Evolutionary conservation across 2,113 vertebrate species (phyloP).

Genomic region (Pyxicephalus adspersus): DNA sequence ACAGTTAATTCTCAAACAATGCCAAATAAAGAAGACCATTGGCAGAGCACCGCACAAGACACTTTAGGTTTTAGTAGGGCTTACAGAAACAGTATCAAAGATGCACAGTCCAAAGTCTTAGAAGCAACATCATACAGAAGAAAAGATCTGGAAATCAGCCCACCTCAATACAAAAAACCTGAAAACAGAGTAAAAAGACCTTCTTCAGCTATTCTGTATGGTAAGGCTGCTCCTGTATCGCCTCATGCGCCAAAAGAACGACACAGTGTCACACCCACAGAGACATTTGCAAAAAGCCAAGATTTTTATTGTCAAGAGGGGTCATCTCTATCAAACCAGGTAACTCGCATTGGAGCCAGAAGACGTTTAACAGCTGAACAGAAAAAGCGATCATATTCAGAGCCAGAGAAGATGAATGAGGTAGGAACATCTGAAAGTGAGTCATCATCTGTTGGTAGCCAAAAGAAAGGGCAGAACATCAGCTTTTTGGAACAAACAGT

Average conservation of each 20-base stretch:
- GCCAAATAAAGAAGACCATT: constrained; percentile 67
- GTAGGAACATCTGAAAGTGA: constrained; percentile 81
- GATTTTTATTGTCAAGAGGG: constrained; percentile 52
- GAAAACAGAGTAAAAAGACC: constrained; percentile 67
- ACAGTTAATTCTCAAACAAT: constrained; percentile 43
- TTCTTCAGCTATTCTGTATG: constrained; percentile 73
- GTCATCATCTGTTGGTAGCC: constrained; percentile 58
- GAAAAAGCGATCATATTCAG: constrained; percentile 93
- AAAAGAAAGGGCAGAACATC: constrained; percentile 65
- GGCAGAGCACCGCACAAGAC: constrained; percentile 68
- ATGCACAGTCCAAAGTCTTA: constrained; percentile 85
- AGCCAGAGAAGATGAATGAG: constrained; percentile 93
- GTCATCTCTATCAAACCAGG: constrained; percentile 53
- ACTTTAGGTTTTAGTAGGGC: constrained; percentile 73
- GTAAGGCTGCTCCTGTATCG: constrained; percentile 60
- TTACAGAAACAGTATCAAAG: constrained; percentile 89
- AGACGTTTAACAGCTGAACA: constrained; percentile 84
- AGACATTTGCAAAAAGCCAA: constrained; percentile 61
- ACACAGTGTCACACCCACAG: constrained; percentile 76
- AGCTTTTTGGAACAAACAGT: constrained; percentile 78
- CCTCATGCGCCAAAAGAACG: constrained; percentile 86
- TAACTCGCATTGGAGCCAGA: constrained; percentile 80
- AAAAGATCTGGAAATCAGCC: constrained; percentile 74
- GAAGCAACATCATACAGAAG: constrained; percentile 87
- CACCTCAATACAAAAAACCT: constrained; percentile 61